These are phyloP conservation scores for Drosophila birchii DNA, from an alignment of 2,888 invertebrate species.

Conservation along the genomic window DNA sequence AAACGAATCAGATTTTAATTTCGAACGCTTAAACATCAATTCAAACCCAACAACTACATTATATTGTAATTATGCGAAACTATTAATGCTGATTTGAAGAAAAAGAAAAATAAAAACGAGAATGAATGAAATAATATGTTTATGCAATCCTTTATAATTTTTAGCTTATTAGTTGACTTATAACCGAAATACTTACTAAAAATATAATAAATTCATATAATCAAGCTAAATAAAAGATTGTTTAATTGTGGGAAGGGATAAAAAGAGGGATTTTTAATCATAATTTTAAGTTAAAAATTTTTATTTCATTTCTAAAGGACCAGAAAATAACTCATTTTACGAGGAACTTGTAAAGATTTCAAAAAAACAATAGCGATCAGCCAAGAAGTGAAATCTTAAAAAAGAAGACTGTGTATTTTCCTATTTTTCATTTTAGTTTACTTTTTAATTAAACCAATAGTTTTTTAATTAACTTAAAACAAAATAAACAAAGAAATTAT, in stretches of 20 bases:
- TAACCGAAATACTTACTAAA: constrained; percentile 3
- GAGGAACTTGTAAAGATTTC: too few relatives aligned
- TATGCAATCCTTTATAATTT: constrained; percentile 16
- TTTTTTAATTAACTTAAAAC: too few relatives aligned
- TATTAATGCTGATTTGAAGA: constrained; percentile 28
- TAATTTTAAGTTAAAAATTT: too few relatives aligned
- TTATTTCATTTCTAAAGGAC: too few relatives aligned
- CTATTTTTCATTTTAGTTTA: too few relatives aligned
- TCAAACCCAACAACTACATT: constrained; percentile 6
- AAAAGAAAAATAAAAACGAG: constrained; percentile 55
- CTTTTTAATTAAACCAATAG: too few relatives aligned
- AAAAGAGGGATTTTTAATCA: neutral
- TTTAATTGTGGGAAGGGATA: neutral
- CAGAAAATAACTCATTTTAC: too few relatives aligned
- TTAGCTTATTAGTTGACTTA: constrained; percentile 24
- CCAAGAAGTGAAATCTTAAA: too few relatives aligned
- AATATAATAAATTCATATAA: constrained; percentile 53
- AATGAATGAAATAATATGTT: constrained; percentile 39
- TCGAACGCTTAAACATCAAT: constrained; percentile 29
- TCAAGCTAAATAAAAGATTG: neutral
- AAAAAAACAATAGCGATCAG: too few relatives aligned
- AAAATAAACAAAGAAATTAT: too few relatives aligned
- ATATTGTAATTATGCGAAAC: constrained; percentile 40
- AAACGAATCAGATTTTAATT: constrained; percentile 38
- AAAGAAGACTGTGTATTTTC: too few relatives aligned